Conservation (phyloP, 35 echinoderm and acorn worm genomes). For the Strongylocentrotus purpuratus region DNA sequence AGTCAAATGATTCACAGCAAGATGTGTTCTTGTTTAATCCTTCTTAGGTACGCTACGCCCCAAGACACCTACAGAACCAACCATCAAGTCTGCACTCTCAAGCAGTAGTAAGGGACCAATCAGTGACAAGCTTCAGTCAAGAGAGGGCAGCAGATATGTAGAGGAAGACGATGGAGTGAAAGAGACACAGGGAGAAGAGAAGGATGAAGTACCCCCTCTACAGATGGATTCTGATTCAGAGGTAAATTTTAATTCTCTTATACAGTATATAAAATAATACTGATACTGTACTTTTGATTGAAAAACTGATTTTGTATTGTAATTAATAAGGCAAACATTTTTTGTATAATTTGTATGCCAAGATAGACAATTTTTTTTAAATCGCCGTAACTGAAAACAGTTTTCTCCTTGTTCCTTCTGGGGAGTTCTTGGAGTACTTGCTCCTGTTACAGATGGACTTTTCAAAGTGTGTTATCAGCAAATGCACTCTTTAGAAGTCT, state of each 20-base stretch:
- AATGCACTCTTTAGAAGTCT: too few species aligned
- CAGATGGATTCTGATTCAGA: conserved; percentile 83
- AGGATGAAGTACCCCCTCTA: conserved; percentile 59
- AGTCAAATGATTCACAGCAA: background rate
- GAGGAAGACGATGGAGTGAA: background rate
- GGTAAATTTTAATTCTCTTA: conserved; percentile 44
- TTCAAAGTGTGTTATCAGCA: too few species aligned
- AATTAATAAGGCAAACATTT: too few species aligned
- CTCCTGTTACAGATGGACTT: too few species aligned
- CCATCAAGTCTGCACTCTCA: conserved; percentile 8
- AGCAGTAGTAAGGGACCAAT: background rate
- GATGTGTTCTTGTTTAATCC: background rate
- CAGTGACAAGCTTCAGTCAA: background rate
- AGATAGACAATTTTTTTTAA: background rate
- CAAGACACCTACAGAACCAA: background rate
- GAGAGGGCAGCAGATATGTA: conserved; percentile 14
- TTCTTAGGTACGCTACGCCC: conserved; percentile 1
- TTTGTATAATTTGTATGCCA: background rate
- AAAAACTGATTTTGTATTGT: too few species aligned
- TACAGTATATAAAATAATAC: background rate
- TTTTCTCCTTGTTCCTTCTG: too few species aligned
- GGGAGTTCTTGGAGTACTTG: too few species aligned
- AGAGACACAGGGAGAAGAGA: conserved; percentile 5
- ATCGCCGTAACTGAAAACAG: too few species aligned
- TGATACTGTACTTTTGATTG: too few species aligned